Evolutionary conservation across 1,140 invertebrate species (phyloP), one percentile per base, ranked within the genome.

Genomic region (Chelonus insularis): DNA sequence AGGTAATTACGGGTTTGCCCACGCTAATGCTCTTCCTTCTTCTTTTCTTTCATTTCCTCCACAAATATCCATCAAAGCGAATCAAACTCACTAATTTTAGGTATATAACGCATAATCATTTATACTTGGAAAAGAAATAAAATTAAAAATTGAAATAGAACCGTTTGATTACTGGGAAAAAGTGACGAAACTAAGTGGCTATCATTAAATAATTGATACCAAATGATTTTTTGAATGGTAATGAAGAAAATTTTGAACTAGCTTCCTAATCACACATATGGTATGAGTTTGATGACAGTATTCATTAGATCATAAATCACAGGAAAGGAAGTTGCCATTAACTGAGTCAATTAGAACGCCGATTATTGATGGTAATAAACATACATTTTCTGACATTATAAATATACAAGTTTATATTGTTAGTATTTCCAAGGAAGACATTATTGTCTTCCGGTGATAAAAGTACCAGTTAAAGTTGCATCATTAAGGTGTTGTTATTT

Each of bases 1-100:
- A 73, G 70, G 66, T 77, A 77, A 78, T 78, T 77, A 75, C 68
- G 66, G 75, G 75, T 72, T 74, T 75, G 72, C 72, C 74, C 75
- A 74, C 68, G 74, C 72, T 74, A 76, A 76, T 75, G 67, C 68
- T 57, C 45, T 9, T 32, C 39, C n/a, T 23, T 23, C 34, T 45
- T 41, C 39, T 16, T 14, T 18, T 16, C 14, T 39, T 36, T 20
- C 18, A 39, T 41, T 55, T 56, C 21, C 37, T n/a, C 34, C 39
- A 71, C 71, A 71, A 74, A 71, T 72, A 72, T 72, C 68, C 68
- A 71, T 67, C 66, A 61, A 71, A 71, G 67, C 39, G 16, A 41
- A 36, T 14, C 39, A 36, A 56, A 39, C 52, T 39, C 37, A 54
- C 12, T 39, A 37, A 69, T 74, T 70, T 67, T 67, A 67, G 62